These are phyloP conservation scores for Bombus superbus DNA, from an alignment of 1,140 invertebrate genomes.

Conservation along the genomic window DNA sequence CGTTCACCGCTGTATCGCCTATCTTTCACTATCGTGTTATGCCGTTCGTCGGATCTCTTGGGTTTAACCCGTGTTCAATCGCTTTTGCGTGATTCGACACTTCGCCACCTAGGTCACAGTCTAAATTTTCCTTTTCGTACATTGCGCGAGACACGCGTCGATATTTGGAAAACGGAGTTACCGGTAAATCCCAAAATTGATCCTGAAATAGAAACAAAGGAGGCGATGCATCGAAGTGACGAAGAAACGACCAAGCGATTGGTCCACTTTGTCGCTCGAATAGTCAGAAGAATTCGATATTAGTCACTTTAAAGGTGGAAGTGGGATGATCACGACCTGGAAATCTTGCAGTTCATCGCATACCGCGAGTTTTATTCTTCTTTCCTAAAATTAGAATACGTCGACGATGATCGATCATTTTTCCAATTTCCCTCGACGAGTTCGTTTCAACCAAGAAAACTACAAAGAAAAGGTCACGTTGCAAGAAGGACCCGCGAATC, in stretches of 20 bases:
- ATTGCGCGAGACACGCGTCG: not conserved
- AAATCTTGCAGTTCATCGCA: too few species aligned
- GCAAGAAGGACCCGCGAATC: not conserved
- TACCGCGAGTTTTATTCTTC: too few species aligned
- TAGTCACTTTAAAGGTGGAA: not conserved
- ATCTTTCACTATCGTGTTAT: too few species aligned
- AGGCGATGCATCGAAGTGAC: not conserved
- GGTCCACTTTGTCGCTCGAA: not conserved
- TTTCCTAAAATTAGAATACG: too few species aligned
- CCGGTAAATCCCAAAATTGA: conserved; percentile 27
- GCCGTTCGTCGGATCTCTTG: too few species aligned
- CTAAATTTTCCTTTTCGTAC: not conserved
- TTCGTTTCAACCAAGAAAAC: not conserved
- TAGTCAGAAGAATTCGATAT: not conserved
- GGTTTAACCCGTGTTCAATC: too few species aligned
- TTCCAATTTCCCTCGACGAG: too few species aligned
- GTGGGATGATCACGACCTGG: too few species aligned
- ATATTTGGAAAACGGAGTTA: conserved; percentile 23
- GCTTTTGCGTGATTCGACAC: too few species aligned
- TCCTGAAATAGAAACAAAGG: conserved; percentile 17
- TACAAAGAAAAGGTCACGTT: not conserved
- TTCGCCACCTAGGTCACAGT: not conserved
- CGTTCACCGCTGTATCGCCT: too few species aligned
- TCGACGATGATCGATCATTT: too few species aligned
- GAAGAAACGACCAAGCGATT: not conserved